A percentile compares a stretch with the other conserved stretches of the same genome.
These are phyloP conservation scores for Lochmaea crataegi DNA, from an alignment of 2,888 invertebrate species.

Conservation along the genomic window DNA sequence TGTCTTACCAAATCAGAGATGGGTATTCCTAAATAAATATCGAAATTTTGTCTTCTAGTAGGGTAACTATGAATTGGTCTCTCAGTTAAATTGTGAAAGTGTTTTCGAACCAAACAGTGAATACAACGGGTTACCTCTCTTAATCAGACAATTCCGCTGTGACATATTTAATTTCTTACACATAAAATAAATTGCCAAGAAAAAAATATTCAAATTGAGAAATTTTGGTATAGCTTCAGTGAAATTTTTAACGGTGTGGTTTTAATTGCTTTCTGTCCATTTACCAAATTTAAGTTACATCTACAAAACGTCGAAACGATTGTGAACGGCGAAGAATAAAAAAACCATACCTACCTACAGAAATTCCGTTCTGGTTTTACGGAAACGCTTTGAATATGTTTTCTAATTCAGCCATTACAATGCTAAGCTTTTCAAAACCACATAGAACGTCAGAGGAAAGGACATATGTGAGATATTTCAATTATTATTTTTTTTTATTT, in stretches of 20 bases:
- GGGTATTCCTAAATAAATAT: too few relatives aligned
- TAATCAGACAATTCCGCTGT: too few relatives aligned
- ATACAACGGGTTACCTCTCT: too few relatives aligned
- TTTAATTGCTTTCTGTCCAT: neutral
- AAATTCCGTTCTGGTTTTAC: conserved; percentile 11
- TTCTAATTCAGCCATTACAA: conserved; percentile 12
- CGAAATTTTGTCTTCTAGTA: too few relatives aligned
- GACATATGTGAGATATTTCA: conserved; percentile 18
- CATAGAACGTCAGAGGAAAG: conserved; percentile 12
- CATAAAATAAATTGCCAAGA: too few relatives aligned
- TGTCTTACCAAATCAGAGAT: too few relatives aligned
- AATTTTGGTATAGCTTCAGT: too few relatives aligned
- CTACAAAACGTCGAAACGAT: conserved; percentile 5
- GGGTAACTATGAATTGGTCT: too few relatives aligned
- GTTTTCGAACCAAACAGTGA: too few relatives aligned
- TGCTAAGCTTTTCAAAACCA: conserved; percentile 12
- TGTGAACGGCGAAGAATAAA: neutral
- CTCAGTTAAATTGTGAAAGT: too few relatives aligned
- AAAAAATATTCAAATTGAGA: too few relatives aligned
- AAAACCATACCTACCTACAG: neutral
- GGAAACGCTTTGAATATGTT: conserved; percentile 13
- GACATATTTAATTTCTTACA: too few relatives aligned
- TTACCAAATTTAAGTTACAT: conserved; percentile 4
- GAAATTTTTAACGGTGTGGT: neutral
- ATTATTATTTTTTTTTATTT: conserved; percentile 13